Conservation (phyloP, 2,797 vertebrate genomes). For the Hylomyscus alleni region DNA sequence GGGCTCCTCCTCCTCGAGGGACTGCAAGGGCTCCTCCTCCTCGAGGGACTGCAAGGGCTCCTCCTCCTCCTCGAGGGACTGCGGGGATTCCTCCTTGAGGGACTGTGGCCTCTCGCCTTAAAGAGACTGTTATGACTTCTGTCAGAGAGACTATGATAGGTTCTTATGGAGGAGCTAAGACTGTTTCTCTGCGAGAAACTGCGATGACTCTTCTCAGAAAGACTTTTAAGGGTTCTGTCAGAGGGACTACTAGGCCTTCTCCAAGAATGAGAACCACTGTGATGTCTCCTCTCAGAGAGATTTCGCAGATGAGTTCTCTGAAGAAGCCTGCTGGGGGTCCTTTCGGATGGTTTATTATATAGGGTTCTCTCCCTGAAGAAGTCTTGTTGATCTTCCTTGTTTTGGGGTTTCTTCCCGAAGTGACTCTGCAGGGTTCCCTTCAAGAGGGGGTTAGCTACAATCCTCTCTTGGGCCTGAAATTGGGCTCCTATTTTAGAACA, state of each 20-base stretch:
- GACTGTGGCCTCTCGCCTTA: neutral
- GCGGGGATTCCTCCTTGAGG: fast-evolving
- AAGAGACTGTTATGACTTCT: neutral
- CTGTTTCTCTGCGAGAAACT: neutral
- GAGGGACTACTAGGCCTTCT: too few species aligned
- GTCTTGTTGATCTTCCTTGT: too few species aligned
- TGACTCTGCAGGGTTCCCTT: slow-evolving; percentile 1
- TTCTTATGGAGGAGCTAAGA: neutral
- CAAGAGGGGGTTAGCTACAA: too few species aligned
- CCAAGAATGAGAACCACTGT: too few species aligned
- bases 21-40: neutral
- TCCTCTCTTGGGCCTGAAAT: too few species aligned
- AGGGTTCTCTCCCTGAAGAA: neutral
- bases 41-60: neutral
- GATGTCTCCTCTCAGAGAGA: too few species aligned
- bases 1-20: neutral
- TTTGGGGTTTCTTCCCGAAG: too few species aligned
- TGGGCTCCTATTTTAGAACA: neutral
- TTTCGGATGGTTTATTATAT: neutral
- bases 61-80: neutral
- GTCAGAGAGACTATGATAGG: neutral
- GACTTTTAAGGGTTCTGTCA: neutral
- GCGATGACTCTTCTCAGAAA: neutral
- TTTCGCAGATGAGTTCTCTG: neutral
- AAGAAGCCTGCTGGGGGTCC: neutral